Percentiles rank a stretch among this genome's conserved stretches.
Conservation (phyloP, 2,113 vertebrate species). For the Thymallus thymallus region DNA sequence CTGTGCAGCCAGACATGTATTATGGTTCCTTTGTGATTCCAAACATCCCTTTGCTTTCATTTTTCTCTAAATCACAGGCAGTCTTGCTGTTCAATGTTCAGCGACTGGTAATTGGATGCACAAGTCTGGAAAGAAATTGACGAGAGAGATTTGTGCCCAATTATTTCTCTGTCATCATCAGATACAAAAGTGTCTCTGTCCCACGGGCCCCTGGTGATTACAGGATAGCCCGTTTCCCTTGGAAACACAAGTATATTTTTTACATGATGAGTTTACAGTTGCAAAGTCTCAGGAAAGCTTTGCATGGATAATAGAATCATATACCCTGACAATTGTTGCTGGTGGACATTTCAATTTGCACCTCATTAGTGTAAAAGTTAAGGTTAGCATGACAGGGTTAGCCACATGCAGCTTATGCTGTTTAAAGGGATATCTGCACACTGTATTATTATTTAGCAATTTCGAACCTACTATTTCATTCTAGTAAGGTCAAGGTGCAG, state of each 20-base stretch:
- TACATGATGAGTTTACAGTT: not conserved
- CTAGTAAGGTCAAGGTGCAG: too few species aligned
- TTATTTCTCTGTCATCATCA: constrained; percentile 45
- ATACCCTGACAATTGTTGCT: too few species aligned
- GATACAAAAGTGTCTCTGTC: constrained; percentile 6
- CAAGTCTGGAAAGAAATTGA: constrained; percentile 14
- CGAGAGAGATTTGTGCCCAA: constrained; percentile 27
- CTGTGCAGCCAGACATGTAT: not conserved
- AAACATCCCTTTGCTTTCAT: constrained; percentile 12
- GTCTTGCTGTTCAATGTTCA: not conserved
- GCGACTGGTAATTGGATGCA: constrained; percentile 38
- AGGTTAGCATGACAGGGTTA: too few species aligned
- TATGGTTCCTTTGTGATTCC: not conserved
- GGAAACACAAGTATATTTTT: not conserved
- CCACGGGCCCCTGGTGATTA: constrained; percentile 1
- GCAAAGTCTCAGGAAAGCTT: too few species aligned
- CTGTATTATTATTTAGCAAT: too few species aligned
- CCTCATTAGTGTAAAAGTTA: too few species aligned
- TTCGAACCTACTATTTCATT: too few species aligned
- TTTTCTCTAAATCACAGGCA: constrained; percentile 34
- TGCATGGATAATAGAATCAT: too few species aligned
- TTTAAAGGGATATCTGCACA: too few species aligned
- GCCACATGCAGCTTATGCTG: too few species aligned
- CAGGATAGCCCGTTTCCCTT: not conserved
- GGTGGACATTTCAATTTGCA: too few species aligned